phyloP scores from a whole-genome alignment of 2,888 invertebrate species.

The Phania funesta region DNA sequence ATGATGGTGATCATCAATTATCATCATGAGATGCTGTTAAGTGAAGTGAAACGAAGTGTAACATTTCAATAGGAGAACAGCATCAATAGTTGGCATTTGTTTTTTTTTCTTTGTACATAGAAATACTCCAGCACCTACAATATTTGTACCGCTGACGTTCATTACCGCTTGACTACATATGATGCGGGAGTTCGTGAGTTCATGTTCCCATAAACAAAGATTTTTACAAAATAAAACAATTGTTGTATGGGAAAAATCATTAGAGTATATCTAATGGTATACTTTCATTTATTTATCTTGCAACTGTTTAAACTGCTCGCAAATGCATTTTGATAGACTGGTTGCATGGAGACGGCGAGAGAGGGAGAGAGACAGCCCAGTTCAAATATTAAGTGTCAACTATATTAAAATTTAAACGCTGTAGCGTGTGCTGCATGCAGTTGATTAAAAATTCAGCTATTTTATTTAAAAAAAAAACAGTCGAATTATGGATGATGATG shows the following conservation, averaged over 20 bases:
- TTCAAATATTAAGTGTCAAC: constrained; percentile 50
- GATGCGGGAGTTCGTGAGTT: constrained; percentile 63
- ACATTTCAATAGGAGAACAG: constrained; percentile 69
- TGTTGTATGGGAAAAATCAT: constrained; percentile 52
- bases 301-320: background rate
- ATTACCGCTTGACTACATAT: constrained; percentile 62
- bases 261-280: constrained; percentile 54
- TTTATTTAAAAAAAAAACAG: constrained; percentile 22
- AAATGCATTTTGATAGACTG: constrained; percentile 32
- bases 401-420: constrained; percentile 28
- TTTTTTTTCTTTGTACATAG: background rate
- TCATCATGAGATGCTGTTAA: constrained; percentile 65
- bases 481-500: constrained; percentile 1
- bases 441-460: constrained; percentile 36
- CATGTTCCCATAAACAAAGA: constrained; percentile 63
- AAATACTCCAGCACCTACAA: constrained; percentile 21
- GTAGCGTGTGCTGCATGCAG: constrained; percentile 31
- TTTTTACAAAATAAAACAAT: constrained; percentile 43
- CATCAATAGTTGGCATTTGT: constrained; percentile 44
- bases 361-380: background rate
- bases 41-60: constrained; percentile 70
- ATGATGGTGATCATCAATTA: constrained; percentile 50
- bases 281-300: background rate
- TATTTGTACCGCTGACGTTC: constrained; percentile 41
- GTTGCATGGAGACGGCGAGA: background rate